A percentile compares a stretch with the other conserved stretches of the same genome.
Conservation (phyloP, 2,113 vertebrate genomes). For the Mustela lutreola region DNA sequence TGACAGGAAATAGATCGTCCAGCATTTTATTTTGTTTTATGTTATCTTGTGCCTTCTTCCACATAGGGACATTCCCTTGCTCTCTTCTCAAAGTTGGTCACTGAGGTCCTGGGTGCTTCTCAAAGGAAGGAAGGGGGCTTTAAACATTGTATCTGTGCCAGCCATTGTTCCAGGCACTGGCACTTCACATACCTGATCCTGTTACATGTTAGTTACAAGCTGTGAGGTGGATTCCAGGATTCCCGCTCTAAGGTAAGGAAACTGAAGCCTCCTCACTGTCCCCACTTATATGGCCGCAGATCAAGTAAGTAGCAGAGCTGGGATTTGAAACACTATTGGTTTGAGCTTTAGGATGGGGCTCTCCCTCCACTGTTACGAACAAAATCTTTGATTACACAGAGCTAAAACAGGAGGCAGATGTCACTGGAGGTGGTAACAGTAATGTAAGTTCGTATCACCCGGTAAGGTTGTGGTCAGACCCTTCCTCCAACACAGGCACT, state of each 20-base stretch:
- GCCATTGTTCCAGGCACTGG: too few relatives aligned
- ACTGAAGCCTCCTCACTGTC: neutral
- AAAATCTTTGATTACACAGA: neutral
- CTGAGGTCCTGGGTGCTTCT: neutral
- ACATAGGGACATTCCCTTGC: too few relatives aligned
- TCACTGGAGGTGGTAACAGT: neutral
- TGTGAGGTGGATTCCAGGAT: too few relatives aligned
- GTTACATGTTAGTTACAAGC: neutral
- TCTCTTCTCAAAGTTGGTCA: neutral
- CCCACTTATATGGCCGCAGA: neutral
- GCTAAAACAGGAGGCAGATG: neutral
- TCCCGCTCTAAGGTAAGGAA: neutral
- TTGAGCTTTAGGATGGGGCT: neutral
- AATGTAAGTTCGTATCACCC: neutral
- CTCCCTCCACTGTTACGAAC: neutral
- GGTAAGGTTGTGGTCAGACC: neutral
- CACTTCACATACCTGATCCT: neutral
- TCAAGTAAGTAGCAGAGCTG: neutral
- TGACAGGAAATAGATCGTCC: neutral
- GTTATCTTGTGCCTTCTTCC: neutral
- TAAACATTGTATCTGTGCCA: neutral
- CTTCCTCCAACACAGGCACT: neutral
- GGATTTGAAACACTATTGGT: neutral
- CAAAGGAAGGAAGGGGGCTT: neutral
- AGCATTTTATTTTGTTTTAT: neutral